Percentiles rank a stretch among this genome's conserved stretches.
Conservation (phyloP, 2,797 vertebrate genomes). For the Halcyon leucocephala region DNA sequence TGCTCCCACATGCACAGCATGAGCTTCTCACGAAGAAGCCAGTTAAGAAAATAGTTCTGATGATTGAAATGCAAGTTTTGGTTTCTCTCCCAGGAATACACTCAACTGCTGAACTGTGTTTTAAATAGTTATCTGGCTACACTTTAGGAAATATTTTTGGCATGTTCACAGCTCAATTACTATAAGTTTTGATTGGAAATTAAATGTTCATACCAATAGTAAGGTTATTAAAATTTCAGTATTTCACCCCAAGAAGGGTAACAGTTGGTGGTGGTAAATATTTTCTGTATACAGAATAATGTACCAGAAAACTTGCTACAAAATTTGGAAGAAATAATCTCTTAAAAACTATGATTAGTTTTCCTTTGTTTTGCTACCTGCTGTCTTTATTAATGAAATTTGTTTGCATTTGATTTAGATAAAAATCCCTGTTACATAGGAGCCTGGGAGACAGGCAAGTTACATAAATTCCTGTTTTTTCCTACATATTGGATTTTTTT, state of each 20-base stretch:
- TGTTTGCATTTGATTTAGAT: background rate
- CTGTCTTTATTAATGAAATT: background rate
- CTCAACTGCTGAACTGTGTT: background rate
- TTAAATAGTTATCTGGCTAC: slow-evolving; percentile 3
- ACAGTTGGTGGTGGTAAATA: background rate
- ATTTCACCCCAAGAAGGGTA: slow-evolving; percentile 20
- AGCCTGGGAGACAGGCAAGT: background rate
- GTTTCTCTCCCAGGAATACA: background rate
- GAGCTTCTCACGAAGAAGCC: background rate
- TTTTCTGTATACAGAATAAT: background rate
- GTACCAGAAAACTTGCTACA: background rate
- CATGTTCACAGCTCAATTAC: background rate
- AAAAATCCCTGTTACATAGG: background rate
- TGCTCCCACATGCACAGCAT: background rate
- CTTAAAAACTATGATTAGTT: background rate
- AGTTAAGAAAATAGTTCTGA: slow-evolving; percentile 35
- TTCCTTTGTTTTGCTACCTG: background rate
- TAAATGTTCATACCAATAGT: slow-evolving; percentile 27
- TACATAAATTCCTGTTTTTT: background rate
- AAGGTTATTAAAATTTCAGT: slow-evolving; percentile 27
- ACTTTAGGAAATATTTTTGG: slow-evolving; percentile 9
- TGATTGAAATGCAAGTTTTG: slow-evolving; percentile 39
- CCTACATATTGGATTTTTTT: background rate
- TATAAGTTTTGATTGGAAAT: slow-evolving; percentile 47
- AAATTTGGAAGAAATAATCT: background rate